Evolutionary conservation across 2,888 invertebrate species (phyloP), one percentile per base, ranked within the genome.

Genomic region (Cantharis flavilabris): DNA sequence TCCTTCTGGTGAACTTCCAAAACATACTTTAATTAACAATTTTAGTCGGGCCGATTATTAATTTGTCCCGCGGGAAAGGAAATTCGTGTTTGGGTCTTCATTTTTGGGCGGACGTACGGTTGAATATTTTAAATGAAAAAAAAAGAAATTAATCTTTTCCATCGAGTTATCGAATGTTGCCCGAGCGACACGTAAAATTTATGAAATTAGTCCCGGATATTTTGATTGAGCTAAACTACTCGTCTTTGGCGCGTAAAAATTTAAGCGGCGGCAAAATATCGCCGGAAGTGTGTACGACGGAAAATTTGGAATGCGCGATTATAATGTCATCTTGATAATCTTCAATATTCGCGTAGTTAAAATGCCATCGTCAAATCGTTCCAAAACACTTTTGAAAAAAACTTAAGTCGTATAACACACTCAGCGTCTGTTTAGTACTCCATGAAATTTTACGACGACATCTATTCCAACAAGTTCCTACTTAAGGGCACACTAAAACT

Each of bases 371-470:
- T 82, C 82, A 84, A 85, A 85, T 84, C 84, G 84, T 85, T 84
- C 82, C 80, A 77, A 67, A 78, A 80, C 82, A 80, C 80, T 80
- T 73, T 49, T 49, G 71, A 76, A 78, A 79, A 80, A 79, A 79
- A 72, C 76, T 74, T 72, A 73, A 69, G 76, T 82, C 84, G 81
- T 85, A 85, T 84, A 85, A 86, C 85, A 83, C 85, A 84, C 83
- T 76, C 74, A 73, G 74, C 77, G 83, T 80, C 84, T 82, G 85
- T 87, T 87, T 87, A 86, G 84, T 86, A 84, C 85, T 83, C 85
- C 85, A 86, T 86, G 86, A 87, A 87, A 87, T 86, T 88, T 88
- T 87, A 87, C 84, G 86, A 86, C 86, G 80, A 85, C 85, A 83
- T 84, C 85, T 80, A 79, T 79, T 79, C 79, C 79, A 79, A 79